Evolutionary conservation across 2,888 invertebrate species (phyloP).

Genomic region (Nasonia oneida): DNA sequence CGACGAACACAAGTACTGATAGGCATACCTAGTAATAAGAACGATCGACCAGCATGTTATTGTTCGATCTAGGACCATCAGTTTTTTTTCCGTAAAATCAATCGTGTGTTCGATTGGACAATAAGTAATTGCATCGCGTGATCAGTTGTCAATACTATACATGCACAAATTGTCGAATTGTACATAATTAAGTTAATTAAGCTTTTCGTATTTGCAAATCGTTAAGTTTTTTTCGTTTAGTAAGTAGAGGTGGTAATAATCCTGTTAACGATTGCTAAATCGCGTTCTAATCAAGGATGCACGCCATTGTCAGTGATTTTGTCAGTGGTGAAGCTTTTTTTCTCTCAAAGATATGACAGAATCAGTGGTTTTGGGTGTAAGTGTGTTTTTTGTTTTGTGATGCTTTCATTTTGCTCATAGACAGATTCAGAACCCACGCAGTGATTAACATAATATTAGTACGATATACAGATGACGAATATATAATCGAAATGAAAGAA

Average conservation of each 20-base stretch:
- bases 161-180: conserved; percentile 54
- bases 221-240: conserved; percentile 39
- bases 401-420: conserved; percentile 35
- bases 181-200: conserved; percentile 55
- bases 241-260: conserved; percentile 42
- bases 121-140: conserved; percentile 38
- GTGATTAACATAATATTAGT: background rate
- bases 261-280: conserved; percentile 31
- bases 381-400: conserved; percentile 51
- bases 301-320: conserved; percentile 56
- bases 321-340: conserved; percentile 40
- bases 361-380: conserved; percentile 58
- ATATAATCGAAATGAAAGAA: background rate
- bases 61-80: conserved; percentile 38
- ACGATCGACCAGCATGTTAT: conserved; percentile 47
- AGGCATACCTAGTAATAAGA: conserved; percentile 33
- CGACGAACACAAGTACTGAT: conserved; percentile 26
- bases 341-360: conserved; percentile 40
- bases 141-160: conserved; percentile 38
- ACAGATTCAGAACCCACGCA: background rate
- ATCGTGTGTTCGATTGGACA: conserved; percentile 42
- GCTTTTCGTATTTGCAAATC: conserved; percentile 29
- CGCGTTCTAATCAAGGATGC: conserved; percentile 29
- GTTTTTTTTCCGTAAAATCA: conserved; percentile 27
- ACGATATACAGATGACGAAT: background rate